These are phyloP conservation scores for Umimayanthus kanabou DNA, from an alignment of 92 coral and sea anemone genomes.

Conservation along the genomic window DNA sequence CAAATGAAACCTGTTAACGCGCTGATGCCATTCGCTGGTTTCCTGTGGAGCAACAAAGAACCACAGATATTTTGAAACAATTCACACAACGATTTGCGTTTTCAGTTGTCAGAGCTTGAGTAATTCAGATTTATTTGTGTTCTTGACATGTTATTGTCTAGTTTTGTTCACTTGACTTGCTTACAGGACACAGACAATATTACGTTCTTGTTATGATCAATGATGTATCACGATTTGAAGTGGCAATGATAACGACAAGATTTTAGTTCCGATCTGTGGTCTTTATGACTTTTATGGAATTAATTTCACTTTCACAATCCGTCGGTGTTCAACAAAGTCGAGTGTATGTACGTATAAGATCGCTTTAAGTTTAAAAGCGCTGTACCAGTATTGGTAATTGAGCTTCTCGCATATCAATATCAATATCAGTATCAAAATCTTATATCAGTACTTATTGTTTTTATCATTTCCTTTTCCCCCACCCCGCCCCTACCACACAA, in stretches of 20 bases:
- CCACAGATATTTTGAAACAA: not conserved
- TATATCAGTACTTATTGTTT: not conserved
- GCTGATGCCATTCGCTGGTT: not conserved
- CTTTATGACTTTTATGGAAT: not conserved
- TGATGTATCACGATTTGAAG: no score
- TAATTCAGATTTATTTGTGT: not conserved
- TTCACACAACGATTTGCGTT: not conserved
- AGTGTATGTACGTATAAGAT: no score
- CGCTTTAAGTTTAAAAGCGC: no score
- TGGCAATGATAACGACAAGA: no score
- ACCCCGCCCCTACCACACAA: not conserved
- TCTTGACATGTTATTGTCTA: not conserved
- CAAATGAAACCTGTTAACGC: not conserved
- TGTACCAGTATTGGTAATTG: no score
- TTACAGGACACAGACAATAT: not conserved
- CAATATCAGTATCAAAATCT: not conserved
- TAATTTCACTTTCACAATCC: not conserved
- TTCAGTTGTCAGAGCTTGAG: not conserved
- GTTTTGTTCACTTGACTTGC: not conserved
- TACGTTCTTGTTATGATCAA: no score
- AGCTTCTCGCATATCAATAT: no score
- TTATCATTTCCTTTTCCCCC: not conserved
- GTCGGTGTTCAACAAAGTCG: no score
- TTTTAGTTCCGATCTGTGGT: no score
- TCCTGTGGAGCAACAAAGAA: not conserved